Evolutionary conservation across 2,113 vertebrate genomes (phyloP).

Genomic region (Noturus placidus): DNA sequence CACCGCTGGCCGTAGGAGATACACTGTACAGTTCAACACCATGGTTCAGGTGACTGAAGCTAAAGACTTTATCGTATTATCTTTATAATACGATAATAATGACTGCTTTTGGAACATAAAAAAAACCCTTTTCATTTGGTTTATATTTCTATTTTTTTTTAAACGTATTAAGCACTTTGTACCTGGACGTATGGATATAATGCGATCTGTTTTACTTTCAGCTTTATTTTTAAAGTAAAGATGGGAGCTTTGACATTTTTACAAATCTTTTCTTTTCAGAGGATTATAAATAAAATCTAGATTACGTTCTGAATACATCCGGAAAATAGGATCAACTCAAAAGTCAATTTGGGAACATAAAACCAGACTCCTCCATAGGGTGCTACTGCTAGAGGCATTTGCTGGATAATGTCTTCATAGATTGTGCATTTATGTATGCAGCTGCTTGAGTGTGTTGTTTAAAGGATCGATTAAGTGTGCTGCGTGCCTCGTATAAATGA

Average conservation of each 20-base stretch:
- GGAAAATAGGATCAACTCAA: not conserved
- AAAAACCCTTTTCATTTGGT: no score
- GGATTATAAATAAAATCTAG: not conserved
- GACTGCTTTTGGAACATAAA: not conserved
- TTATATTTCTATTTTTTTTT: not conserved
- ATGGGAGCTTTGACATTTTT: not conserved
- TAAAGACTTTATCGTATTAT: not conserved
- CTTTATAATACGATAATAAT: not conserved
- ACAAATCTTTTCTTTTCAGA: not conserved
- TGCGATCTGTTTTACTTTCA: not conserved
- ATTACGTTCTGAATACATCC: not conserved
- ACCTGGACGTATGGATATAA: not conserved
- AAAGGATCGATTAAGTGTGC: not conserved
- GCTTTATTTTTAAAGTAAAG: not conserved
- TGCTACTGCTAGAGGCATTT: not conserved
- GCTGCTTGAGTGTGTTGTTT: not conserved
- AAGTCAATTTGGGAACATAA: not conserved
- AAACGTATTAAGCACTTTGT: not conserved
- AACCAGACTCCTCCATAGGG: not conserved
- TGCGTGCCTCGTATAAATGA: not conserved
- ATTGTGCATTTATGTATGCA: not conserved
- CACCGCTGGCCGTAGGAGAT: constrained; percentile 87
- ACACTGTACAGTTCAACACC: constrained; percentile 92
- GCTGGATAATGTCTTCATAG: not conserved
- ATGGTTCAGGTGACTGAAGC: constrained; percentile 85